Evolutionary conservation across 2,797 vertebrate species (phyloP).

Genomic region (Onychomys leucogaster): DNA sequence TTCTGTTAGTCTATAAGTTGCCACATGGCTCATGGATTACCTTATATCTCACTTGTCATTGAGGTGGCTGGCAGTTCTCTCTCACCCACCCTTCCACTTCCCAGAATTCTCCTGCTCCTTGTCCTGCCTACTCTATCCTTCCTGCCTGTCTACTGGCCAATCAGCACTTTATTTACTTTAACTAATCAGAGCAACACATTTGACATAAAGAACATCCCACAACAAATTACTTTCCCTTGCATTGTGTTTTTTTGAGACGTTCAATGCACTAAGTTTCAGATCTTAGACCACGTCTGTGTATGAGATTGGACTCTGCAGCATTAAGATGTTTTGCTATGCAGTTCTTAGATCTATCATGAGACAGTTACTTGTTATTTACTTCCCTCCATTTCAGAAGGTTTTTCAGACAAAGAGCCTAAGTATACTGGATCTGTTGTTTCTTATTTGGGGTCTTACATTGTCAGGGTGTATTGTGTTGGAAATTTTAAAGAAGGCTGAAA

Average conservation of each 20-base stretch:
- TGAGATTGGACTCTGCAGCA: conserved; percentile 97
- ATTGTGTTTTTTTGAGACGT: conserved; percentile 99
- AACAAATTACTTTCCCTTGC: conserved; percentile 99
- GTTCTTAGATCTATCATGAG: conserved; percentile 99
- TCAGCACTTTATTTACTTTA: no score
- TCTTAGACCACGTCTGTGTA: conserved; percentile 98
- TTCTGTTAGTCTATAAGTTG: no score
- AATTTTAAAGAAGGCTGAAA: conserved; percentile 95
- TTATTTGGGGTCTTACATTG: conserved; percentile 95
- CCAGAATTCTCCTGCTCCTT: no score
- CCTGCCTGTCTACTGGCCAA: no score
- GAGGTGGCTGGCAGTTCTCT: no score
- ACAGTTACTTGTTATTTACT: conserved; percentile 97
- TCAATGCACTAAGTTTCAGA: conserved; percentile 98
- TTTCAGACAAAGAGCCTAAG: conserved; percentile 98
- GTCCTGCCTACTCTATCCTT: no score
- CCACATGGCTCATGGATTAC: no score
- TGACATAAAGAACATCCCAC: no score
- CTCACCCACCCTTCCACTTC: no score
- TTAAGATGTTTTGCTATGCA: conserved; percentile 96
- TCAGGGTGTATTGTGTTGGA: conserved; percentile 96
- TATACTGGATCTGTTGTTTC: conserved; percentile 94
- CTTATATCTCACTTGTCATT: no score
- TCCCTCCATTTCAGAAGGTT: conserved; percentile 96
- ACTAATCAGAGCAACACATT: no score